Percentiles rank a stretch among this genome's conserved stretches.
Evolutionary conservation across 35 echinoderm and acorn worm genomes (phyloP).

Genomic region (Hemicentrotus pulcherrimus): DNA sequence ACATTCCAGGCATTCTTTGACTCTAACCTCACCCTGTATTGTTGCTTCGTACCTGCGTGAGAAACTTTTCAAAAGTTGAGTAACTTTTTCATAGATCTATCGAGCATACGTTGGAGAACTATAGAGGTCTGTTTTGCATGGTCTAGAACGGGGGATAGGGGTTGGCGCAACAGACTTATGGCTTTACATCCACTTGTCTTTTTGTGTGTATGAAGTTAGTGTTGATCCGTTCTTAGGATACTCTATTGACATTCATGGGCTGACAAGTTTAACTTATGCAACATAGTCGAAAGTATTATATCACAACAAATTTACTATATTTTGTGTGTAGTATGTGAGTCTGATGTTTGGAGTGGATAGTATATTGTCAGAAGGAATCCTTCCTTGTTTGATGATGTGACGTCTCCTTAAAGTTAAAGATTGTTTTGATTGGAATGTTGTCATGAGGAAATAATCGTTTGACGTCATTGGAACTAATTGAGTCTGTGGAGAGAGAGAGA

Average conservation of each 20-base stretch:
- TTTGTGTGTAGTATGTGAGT: no score
- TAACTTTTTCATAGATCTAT: not conserved
- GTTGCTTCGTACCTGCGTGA: not conserved
- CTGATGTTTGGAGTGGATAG: no score
- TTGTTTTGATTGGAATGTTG: not conserved
- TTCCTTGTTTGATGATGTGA: not conserved
- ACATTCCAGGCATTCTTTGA: not conserved
- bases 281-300: no score
- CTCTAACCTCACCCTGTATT: not conserved
- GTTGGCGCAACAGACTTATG: not conserved
- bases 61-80: not conserved
- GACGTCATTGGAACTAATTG: not conserved
- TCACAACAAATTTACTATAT: no score
- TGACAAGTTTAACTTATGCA: no score
- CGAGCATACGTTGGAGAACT: not conserved
- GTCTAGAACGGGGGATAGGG: not conserved
- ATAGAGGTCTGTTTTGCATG: not conserved
- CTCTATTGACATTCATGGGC: no score
- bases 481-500: no score
- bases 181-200: not conserved
- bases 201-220: no score
- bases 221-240: no score
- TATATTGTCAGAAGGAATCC: not conserved
- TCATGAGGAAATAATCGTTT: conserved; percentile 10
- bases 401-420: not conserved